Evolutionary conservation across 2,797 vertebrate genomes (phyloP).

Genomic region (Eulemur mongoz): DNA sequence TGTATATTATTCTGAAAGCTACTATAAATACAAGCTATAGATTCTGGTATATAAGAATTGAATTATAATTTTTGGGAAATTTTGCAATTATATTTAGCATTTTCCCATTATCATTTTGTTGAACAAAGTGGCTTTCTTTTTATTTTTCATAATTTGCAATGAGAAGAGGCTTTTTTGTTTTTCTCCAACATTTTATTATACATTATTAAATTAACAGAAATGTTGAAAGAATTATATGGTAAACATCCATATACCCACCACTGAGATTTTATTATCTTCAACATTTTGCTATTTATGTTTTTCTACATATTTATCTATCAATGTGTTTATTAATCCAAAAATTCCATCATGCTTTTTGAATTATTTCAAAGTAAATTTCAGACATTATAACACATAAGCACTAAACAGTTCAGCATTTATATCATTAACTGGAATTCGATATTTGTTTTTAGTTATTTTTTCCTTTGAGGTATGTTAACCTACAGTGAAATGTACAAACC

Average conservation of each 20-base stretch:
- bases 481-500: neutral
- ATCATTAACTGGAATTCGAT: neutral
- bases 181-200: neutral
- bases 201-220: neutral
- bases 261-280: neutral
- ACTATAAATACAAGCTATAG: neutral
- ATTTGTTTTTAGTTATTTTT: neutral
- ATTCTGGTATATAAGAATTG: neutral
- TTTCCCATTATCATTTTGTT: neutral
- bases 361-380: neutral
- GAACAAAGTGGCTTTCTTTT: neutral
- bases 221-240: neutral
- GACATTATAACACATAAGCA: neutral
- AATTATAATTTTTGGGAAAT: neutral
- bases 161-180: neutral
- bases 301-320: neutral
- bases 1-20: neutral
- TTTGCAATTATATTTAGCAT: neutral
- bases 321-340: neutral
- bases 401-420: neutral
- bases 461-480: neutral
- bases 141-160: neutral
- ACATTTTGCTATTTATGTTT: neutral
- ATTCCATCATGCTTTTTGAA: neutral
- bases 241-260: neutral